These are phyloP conservation scores for Aptenodytes forsteri DNA, from an alignment of 2,113 vertebrate genomes.

Conservation along the genomic window DNA sequence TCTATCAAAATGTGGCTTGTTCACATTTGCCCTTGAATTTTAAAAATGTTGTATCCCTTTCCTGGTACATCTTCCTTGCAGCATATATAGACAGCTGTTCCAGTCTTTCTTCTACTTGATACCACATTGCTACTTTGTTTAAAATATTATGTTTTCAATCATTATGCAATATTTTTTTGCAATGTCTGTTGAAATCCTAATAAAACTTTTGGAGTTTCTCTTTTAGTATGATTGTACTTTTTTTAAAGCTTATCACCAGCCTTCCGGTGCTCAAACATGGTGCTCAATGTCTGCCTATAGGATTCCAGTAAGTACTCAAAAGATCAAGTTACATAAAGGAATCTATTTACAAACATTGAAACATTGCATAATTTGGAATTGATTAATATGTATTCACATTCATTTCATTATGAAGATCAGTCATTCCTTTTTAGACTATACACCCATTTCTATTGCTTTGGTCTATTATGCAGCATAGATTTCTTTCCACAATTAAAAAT, in stretches of 20 bases:
- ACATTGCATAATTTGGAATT: background rate
- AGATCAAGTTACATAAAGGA: background rate
- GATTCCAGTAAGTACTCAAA: background rate
- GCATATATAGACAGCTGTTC: conserved; percentile 60
- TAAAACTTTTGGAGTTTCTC: conserved; percentile 73
- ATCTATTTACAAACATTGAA: background rate
- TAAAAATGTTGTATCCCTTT: conserved; percentile 17
- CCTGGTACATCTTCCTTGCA: conserved; percentile 55
- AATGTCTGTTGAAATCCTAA: conserved; percentile 75
- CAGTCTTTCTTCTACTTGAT: conserved; percentile 67
- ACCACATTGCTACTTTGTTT: conserved; percentile 68
- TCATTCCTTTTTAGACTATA: background rate
- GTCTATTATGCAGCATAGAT: background rate
- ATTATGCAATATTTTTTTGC: conserved; percentile 71
- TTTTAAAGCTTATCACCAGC: background rate
- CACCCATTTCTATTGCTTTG: background rate
- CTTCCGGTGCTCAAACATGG: background rate
- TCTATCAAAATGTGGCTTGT: conserved; percentile 41
- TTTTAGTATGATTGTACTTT: conserved; percentile 40
- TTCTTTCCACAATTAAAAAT: background rate
- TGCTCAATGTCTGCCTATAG: background rate
- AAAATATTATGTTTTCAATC: conserved; percentile 68
- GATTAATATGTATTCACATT: background rate
- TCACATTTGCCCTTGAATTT: conserved; percentile 56
- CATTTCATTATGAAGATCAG: background rate